These are phyloP conservation scores for Zaprionus capensis DNA, from an alignment of 1,140 invertebrate species.

Conservation along the genomic window DNA sequence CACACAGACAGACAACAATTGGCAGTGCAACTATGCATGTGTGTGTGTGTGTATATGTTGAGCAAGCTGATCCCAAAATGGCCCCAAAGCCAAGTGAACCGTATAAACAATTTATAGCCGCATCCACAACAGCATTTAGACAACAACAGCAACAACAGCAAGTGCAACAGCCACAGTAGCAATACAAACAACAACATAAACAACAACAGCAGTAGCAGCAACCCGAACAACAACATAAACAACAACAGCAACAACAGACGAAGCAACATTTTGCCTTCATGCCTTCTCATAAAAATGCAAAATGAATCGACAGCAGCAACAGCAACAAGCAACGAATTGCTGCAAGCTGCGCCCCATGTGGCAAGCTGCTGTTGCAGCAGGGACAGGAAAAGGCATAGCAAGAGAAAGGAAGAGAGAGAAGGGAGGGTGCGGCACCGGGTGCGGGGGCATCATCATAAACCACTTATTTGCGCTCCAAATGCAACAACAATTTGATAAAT, in stretches of 20 bases:
- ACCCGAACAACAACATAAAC: slow-evolving; percentile 42
- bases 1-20: slow-evolving; percentile 15
- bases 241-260: slow-evolving; percentile 37
- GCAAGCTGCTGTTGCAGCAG: background rate
- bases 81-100: slow-evolving; percentile 80
- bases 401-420: background rate
- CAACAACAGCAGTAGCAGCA: slow-evolving; percentile 32
- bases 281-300: slow-evolving; percentile 76
- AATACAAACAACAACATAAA: slow-evolving; percentile 28
- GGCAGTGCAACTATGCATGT: slow-evolving; percentile 24
- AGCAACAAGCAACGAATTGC: slow-evolving; percentile 27
- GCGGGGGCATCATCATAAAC: slow-evolving; percentile 75
- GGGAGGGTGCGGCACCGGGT: background rate
- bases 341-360: slow-evolving; percentile 25
- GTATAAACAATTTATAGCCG: slow-evolving; percentile 81
- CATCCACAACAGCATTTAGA: slow-evolving; percentile 60
- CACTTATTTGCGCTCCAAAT: slow-evolving; percentile 82
- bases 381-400: background rate
- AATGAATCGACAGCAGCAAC: slow-evolving; percentile 61
- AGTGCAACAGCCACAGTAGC: slow-evolving; percentile 39
- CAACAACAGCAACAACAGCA: slow-evolving; percentile 35
- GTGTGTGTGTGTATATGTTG: slow-evolving; percentile 35
- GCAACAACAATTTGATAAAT: slow-evolving; percentile 80
- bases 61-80: slow-evolving; percentile 71
- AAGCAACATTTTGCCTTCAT: slow-evolving; percentile 48